Conservation (phyloP, 2,797 vertebrate genomes). For the Darevskia mixta region DNA sequence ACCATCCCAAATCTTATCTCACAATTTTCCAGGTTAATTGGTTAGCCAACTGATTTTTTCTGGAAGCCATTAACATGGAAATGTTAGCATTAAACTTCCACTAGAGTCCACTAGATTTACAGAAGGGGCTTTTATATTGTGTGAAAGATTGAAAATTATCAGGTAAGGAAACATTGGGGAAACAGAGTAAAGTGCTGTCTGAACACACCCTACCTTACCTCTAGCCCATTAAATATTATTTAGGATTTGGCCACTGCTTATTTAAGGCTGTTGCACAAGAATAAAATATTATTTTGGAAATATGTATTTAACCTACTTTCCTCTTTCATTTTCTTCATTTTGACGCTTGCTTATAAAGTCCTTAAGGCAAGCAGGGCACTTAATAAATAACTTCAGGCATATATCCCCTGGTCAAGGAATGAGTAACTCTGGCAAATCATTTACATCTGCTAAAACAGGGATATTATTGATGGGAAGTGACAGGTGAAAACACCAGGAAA, state of each 20-base stretch:
- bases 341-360: background rate
- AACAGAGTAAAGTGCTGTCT: no score
- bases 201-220: background rate
- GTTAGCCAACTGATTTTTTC: no score
- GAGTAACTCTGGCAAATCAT: background rate
- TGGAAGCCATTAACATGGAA: no score
- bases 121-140: no score
- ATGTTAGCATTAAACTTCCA: no score
- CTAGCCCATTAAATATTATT: background rate
- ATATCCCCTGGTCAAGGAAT: background rate
- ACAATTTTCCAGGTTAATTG: no score
- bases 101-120: no score
- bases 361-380: background rate
- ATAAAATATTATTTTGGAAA: constrained; percentile 45
- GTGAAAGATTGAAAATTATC: no score
- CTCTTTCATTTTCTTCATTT: constrained; percentile 1
- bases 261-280: constrained; percentile 12
- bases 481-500: background rate
- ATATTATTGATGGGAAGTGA: background rate
- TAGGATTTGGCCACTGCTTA: constrained; percentile 53
- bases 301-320: background rate
- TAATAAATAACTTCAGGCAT: background rate
- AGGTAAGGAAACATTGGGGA: no score
- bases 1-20: no score
- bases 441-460: background rate